Percentiles rank a stretch among this genome's conserved stretches.
These are phyloP conservation scores for Sebastes hubbsi DNA, from an alignment of 2,797 vertebrate species.

Conservation along the genomic window DNA sequence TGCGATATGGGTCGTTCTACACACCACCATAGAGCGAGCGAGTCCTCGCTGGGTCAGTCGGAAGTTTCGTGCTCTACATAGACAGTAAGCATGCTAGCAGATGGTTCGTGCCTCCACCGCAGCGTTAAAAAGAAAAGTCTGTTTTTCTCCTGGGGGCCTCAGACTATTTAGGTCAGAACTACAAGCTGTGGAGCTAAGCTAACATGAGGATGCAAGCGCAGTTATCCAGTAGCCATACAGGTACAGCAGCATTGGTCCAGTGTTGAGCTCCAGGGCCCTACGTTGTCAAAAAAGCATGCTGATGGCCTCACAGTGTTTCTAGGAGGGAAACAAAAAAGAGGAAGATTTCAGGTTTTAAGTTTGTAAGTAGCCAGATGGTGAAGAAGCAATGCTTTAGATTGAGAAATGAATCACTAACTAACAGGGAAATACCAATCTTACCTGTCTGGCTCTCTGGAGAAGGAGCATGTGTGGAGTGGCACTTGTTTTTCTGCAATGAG, in stretches of 20 bases:
- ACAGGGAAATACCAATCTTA: constrained; percentile 61
- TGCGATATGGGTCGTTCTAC: background rate
- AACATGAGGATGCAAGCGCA: constrained; percentile 47
- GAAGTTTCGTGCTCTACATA: background rate
- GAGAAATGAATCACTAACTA: background rate
- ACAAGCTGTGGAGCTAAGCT: constrained; percentile 31
- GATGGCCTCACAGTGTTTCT: constrained; percentile 77
- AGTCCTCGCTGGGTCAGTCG: background rate
- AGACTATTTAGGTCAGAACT: constrained; percentile 12
- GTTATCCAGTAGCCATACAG: constrained; percentile 68
- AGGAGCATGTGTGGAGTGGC: constrained; percentile 74
- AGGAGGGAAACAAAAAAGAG: constrained; percentile 60
- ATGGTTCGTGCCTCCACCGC: background rate
- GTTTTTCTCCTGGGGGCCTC: background rate
- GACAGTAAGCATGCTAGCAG: background rate
- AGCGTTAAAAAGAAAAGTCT: background rate
- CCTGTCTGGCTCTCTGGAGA: constrained; percentile 83
- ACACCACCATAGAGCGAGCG: background rate
- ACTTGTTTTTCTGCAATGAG: constrained; percentile 79
- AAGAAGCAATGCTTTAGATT: background rate
- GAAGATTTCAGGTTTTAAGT: background rate
- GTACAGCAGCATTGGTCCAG: constrained; percentile 86
- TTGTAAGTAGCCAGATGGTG: background rate
- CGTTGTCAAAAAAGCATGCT: constrained; percentile 71
- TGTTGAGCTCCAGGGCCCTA: constrained; percentile 66